Conservation (phyloP, 2,888 invertebrate genomes). For the Chymomyza caudatula region DNA sequence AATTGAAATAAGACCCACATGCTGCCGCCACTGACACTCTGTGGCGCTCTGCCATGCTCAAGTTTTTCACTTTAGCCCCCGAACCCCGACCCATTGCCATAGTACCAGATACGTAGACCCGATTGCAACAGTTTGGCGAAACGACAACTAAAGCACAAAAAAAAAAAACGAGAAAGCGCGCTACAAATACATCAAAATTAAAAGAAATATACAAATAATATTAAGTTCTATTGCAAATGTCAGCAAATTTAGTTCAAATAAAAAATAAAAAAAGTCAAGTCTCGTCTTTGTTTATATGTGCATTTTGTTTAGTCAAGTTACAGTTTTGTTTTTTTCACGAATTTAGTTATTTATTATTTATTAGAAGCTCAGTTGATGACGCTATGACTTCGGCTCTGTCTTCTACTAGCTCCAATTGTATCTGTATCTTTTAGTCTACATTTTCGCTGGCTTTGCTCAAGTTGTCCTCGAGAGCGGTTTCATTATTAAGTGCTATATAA, state of each 20-base stretch:
- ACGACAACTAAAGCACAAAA: slow-evolving; percentile 43
- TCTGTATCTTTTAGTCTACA: neutral
- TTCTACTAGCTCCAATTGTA: no score
- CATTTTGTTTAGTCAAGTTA: slow-evolving; percentile 53
- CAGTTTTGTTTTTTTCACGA: slow-evolving; percentile 34
- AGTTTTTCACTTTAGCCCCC: neutral
- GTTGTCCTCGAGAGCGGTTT: slow-evolving; percentile 3
- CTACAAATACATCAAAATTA: slow-evolving; percentile 20
- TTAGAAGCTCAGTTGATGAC: slow-evolving; percentile 21
- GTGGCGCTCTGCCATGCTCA: neutral
- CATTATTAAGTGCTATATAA: neutral
- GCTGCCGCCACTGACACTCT: slow-evolving; percentile 28
- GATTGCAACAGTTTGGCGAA: slow-evolving; percentile 47
- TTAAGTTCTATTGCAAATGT: slow-evolving; percentile 58
- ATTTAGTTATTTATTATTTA: slow-evolving; percentile 45
- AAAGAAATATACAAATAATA: neutral
- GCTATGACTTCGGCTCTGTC: neutral
- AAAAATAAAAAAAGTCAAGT: slow-evolving; percentile 9
- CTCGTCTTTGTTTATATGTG: slow-evolving; percentile 41
- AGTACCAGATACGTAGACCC: neutral
- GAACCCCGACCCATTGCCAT: neutral
- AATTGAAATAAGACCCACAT: slow-evolving; percentile 69
- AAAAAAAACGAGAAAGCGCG: neutral
- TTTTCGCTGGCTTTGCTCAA: slow-evolving; percentile 28
- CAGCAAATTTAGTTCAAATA: slow-evolving; percentile 65